Evolutionary conservation across 2,113 vertebrate genomes (phyloP).

Genomic region (Caretta caretta): DNA sequence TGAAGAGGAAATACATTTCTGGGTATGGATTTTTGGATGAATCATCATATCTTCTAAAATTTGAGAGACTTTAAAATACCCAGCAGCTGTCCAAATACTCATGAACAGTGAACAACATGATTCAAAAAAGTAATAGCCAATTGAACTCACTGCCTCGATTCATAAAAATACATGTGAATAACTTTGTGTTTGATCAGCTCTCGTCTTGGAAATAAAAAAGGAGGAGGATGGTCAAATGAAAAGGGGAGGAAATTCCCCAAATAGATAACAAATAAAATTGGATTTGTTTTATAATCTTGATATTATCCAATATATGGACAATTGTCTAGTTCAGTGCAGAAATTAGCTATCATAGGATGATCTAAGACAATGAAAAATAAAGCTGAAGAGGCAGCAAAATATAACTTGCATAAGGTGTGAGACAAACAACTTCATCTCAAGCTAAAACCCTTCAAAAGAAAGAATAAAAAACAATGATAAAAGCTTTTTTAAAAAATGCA

Average conservation of each 20-base stretch:
- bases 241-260: neutral
- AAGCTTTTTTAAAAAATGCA: neutral
- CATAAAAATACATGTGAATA: neutral
- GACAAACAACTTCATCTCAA: neutral
- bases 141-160: neutral
- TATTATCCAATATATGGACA: neutral
- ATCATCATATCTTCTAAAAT: neutral
- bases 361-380: neutral
- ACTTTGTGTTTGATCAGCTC: neutral
- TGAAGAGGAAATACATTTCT: neutral
- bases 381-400: neutral
- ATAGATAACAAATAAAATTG: neutral
- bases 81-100: neutral
- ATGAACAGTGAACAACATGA: neutral
- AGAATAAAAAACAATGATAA: neutral
- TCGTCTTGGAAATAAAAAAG: neutral
- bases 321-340: neutral
- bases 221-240: neutral
- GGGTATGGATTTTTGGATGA: accelerated
- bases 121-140: neutral
- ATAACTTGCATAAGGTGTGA: neutral
- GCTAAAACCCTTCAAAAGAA: neutral
- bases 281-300: neutral
- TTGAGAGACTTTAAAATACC: neutral
- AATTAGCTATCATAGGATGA: neutral